Base-by-base conservation (phyloP, 2,113 vertebrate genomes). In the Lathamus discolor region DNA sequence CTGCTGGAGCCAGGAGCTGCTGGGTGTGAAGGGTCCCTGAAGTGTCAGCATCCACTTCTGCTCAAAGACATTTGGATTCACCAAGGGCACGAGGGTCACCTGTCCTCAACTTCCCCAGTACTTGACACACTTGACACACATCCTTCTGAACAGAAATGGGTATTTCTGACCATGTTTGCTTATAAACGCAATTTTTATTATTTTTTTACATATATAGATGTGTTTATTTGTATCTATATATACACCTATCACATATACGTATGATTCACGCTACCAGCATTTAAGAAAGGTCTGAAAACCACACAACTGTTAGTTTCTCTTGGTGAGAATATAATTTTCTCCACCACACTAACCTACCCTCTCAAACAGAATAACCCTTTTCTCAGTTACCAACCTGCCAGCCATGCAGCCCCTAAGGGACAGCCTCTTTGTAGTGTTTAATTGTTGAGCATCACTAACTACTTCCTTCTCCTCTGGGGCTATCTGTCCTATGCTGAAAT, bases 1-100 rank as follows among this genome's bases (percentile, higher is more conserved):
- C n/a, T 6, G 3, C 44, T 1, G 0, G 39, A 39, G 51, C 67
- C 0, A 0, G 27, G 12, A 84, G 51, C 17, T 57, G 77, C 46
- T 11, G 10, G 28, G 55, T n/a, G 55, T 2, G 1, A 54, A 85
- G 62, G 9, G 10, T 23, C 46, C 20, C 27, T 17, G 4, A 18
- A 80, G 7, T 3, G 8, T 25, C 41, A 51, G 37, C 1, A 2
- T 15, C 22, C 25, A 33, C 14, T 73, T 66, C 44, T 73, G 46
- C 17, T 54, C 3, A 3, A 74, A 61, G 16, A 4, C 5, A 1
- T 59, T 41, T 20, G 20, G 9, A 84, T 75, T 68, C 9, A 2
- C 19, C 15, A 33, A 55, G 13, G 20, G 44, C 41, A 64, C 67
- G 35, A 46, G 20, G 5, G 10, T 63, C 55, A 68, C 20, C 15